phyloP scores from a whole-genome alignment of 2,797 vertebrate species.

The Platalea minor region DNA sequence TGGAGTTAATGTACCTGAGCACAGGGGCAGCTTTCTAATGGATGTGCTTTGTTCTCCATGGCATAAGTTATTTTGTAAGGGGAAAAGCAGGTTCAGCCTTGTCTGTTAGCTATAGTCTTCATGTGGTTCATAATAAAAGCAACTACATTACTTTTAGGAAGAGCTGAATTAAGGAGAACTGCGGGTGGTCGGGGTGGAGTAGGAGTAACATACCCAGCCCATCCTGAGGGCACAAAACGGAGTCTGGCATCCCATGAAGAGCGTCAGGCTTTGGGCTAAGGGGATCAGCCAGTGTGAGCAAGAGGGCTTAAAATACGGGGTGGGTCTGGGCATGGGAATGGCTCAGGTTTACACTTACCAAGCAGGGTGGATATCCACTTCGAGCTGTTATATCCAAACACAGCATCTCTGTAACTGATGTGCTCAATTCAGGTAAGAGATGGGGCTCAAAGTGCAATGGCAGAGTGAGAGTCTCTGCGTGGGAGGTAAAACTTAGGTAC shows the following conservation, averaged over 20 bases:
- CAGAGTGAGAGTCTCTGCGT: neutral
- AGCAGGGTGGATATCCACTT: neutral
- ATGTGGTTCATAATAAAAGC: neutral
- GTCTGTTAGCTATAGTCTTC: neutral
- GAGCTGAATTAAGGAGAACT: neutral
- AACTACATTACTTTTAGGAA: neutral
- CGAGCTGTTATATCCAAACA: neutral
- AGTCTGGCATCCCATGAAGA: neutral
- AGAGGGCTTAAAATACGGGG: neutral
- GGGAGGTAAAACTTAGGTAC: neutral
- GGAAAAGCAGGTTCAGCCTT: neutral
- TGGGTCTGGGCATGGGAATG: neutral
- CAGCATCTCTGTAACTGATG: neutral
- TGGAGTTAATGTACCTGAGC: neutral
- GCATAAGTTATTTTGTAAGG: neutral
- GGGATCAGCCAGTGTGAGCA: neutral
- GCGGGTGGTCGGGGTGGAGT: neutral
- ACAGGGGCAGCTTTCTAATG: neutral
- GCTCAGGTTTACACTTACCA: neutral
- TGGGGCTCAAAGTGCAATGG: neutral
- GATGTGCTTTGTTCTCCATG: fast-evolving
- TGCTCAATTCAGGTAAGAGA: neutral
- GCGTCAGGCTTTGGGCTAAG: neutral
- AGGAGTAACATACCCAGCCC: neutral
- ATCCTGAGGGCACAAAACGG: neutral